Conservation (phyloP, 2,113 vertebrate genomes). For the Trachemys scripta region DNA sequence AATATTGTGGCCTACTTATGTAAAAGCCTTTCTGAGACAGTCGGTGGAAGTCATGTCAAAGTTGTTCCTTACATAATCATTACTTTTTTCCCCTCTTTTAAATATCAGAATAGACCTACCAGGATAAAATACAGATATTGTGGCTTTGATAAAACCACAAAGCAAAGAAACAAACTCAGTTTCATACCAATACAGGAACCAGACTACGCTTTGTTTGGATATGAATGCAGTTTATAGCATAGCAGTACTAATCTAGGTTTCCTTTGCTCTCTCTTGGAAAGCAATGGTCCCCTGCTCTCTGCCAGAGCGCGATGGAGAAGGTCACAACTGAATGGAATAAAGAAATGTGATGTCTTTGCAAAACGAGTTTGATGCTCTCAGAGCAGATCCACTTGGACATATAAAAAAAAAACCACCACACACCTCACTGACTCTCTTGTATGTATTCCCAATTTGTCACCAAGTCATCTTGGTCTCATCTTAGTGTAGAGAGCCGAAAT, state of each 20-base stretch:
- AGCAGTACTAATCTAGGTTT: background rate
- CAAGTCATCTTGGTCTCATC: background rate
- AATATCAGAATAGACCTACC: conserved; percentile 21
- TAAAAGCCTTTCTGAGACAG: conserved; percentile 33
- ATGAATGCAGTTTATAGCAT: background rate
- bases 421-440: fast-evolving
- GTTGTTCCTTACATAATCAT: conserved; percentile 45
- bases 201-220: background rate
- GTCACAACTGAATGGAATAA: background rate
- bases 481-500: background rate
- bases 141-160: conserved; percentile 18
- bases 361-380: background rate
- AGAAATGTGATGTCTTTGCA: background rate
- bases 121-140: background rate
- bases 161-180: conserved; percentile 11
- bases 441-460: background rate
- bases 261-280: background rate
- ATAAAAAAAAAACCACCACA: background rate
- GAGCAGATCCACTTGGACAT: background rate
- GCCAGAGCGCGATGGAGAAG: fast-evolving
- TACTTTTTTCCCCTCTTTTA: background rate
- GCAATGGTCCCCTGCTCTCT: background rate
- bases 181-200: conserved; percentile 15
- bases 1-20: background rate
- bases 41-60: conserved; percentile 15